Base-by-base conservation (phyloP, 1,140 invertebrate genomes). In the Drosophila kohkoa region DNA sequence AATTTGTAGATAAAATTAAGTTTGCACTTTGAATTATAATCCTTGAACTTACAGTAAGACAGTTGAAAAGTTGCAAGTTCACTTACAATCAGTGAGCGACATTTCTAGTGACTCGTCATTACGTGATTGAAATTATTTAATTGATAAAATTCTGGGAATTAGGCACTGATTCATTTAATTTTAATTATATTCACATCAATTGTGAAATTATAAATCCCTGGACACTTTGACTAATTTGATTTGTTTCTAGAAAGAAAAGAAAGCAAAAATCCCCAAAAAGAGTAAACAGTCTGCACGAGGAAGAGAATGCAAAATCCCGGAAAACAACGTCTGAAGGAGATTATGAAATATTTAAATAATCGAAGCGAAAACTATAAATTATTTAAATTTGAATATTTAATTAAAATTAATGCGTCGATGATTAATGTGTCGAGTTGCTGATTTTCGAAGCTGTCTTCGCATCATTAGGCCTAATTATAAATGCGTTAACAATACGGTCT, bases 381-480 rank as follows among this genome's bases (percentile, higher is more conserved):
- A 51, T 51, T 51, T 25, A 54, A 54, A 54, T 32, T 3, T 13
- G n/a, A 49, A 32, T 54, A 52, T 16, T 38, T 38, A 25, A 38
- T 20, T 41, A 46, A 16, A 54, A 32, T 32, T 28, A 48, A 20
- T 25, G 30, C 30, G 2, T 16, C 8, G 30, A 48, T 13, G 43
- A 13, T 48, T 30, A 16, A 32, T 48, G 28, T 48, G 28, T 10
- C 41, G 41, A 43, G n/a, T 41, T 38, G 15, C n/a, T 38, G n/a
- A 57, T 25, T 38, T 54, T 1, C n/a, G 32, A 52, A 13, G 20
- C 20, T 11, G 20, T 41, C 46, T 59, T 16, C 13, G 38, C 45
- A 45, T 68, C 49, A 32, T 15, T 59, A 67, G 54, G 30, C 58
- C 41, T 54, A 32, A 45, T 73, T 59, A 60, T 68, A 43, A 20